Conservation (phyloP, 2,113 vertebrate genomes). For the Suncus etruscus region DNA sequence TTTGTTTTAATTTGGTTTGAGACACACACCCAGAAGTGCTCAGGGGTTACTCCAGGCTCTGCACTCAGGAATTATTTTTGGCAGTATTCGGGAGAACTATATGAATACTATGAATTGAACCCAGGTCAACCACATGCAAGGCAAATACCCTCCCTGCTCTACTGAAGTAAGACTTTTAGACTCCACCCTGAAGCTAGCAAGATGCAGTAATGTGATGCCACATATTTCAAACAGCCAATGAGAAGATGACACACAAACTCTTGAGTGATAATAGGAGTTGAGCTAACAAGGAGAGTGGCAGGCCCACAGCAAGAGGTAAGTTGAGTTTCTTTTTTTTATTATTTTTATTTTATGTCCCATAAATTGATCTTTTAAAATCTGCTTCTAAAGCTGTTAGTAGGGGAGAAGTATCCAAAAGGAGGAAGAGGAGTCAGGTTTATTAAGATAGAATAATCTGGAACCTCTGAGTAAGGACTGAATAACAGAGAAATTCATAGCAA, state of each 20-base stretch:
- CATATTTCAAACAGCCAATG: conserved; percentile 5
- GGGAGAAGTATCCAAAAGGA: background rate
- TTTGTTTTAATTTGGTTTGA: no score
- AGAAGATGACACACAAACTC: background rate
- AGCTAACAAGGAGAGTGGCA: background rate
- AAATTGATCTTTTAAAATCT: conserved; percentile 59
- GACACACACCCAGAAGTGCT: no score
- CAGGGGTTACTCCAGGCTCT: no score
- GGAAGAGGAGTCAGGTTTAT: conserved; percentile 39
- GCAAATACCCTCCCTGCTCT: no score
- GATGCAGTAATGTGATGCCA: conserved; percentile 11
- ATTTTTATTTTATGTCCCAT: background rate
- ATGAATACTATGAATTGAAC: no score
- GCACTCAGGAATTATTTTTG: no score
- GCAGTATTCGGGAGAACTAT: no score
- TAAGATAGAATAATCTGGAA: conserved; percentile 54
- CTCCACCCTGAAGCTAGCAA: background rate
- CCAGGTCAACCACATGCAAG: no score
- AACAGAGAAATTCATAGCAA: conserved; percentile 26
- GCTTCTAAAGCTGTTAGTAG: conserved; percentile 56
- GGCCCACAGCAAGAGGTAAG: background rate
- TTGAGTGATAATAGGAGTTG: background rate
- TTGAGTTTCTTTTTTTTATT: background rate
- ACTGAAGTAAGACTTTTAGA: conserved; percentile 40
- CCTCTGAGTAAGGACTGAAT: conserved; percentile 41